Evolutionary conservation across 2,888 invertebrate species (phyloP), one percentile per base, ranked within the genome.

Genomic region (Eremobia ochroleuca): DNA sequence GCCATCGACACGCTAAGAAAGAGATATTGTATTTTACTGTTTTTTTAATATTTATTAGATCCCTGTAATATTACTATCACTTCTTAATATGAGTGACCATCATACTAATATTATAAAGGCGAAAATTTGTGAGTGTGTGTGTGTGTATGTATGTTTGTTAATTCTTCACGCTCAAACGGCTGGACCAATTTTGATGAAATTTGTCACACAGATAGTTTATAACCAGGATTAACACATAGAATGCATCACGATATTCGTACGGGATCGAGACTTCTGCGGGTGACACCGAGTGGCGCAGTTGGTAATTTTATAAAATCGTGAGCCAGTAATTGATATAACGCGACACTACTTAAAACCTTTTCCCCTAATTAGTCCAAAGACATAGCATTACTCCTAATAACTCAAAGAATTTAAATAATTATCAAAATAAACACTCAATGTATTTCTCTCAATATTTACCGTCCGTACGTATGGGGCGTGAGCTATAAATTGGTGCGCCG

Each of bases 401-500:
- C 68, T 73, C 31, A 25, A 43, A 68, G 58, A 59, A 82, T 81
- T 73, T 84, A 67, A 81, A 77, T 85, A 77, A 84, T 85, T 85
- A 75, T 78, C 78, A 43, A 71, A 75, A 82, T 75, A 78, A 82
- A 83, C 78, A 71, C 73, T 78, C 76, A 62, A 62, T 70, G 76
- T 76, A 71, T 77, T 82, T 76, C 73, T 83, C 84, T 80, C 82
- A 88, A 87, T 87, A 86, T 83, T 87, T 76, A 88, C 76, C 49
- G 83, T 76, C 81, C 40, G 70, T 72, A 78, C 75, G 83, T 82
- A 85, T 82, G 81, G 82, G 82, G 89, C 90, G 91, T 91, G 91
- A 89, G 90, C 90, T 88, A 91, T 91, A 93, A 92, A 90, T 89
- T 84, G 88, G 86, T 86, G 83, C 90, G 92, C 91, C 89, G 89